Evolutionary conservation across 2,113 vertebrate genomes (phyloP).

Genomic region (Forbesichthys agassizii): DNA sequence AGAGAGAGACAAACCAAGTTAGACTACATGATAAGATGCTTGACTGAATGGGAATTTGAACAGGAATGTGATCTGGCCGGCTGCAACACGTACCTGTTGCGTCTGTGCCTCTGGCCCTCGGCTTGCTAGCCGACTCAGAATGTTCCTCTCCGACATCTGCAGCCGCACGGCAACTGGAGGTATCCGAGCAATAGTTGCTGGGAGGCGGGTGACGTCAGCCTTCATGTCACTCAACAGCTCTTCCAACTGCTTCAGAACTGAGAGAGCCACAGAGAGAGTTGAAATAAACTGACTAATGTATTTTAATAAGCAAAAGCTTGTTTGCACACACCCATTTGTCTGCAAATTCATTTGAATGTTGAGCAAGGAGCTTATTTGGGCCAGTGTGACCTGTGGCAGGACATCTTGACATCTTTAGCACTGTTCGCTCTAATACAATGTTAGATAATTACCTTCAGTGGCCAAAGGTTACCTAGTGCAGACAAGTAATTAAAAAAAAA

Average conservation of each 20-base stretch:
- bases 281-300: too few species aligned
- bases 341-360: too few species aligned
- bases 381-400: too few species aligned
- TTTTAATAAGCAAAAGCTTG: too few species aligned
- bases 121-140: constrained; percentile 93
- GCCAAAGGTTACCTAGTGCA: too few species aligned
- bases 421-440: too few species aligned
- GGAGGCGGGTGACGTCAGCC: constrained; percentile 93
- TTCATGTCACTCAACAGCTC: constrained; percentile 98
- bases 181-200: constrained; percentile 94
- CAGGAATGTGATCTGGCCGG: not conserved
- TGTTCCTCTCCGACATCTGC: constrained; percentile 98
- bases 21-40: not conserved
- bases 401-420: too few species aligned
- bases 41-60: not conserved
- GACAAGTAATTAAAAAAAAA: too few species aligned
- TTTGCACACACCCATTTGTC: too few species aligned
- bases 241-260: constrained; percentile 97
- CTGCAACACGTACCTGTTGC: constrained; percentile 79
- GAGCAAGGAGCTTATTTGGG: too few species aligned
- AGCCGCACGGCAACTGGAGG: constrained; percentile 92
- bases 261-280: not conserved
- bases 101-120: constrained; percentile 88
- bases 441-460: too few species aligned
- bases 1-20: not conserved